Base-by-base conservation (phyloP, 2,113 vertebrate genomes). In the Neomonachus schauinslandi region DNA sequence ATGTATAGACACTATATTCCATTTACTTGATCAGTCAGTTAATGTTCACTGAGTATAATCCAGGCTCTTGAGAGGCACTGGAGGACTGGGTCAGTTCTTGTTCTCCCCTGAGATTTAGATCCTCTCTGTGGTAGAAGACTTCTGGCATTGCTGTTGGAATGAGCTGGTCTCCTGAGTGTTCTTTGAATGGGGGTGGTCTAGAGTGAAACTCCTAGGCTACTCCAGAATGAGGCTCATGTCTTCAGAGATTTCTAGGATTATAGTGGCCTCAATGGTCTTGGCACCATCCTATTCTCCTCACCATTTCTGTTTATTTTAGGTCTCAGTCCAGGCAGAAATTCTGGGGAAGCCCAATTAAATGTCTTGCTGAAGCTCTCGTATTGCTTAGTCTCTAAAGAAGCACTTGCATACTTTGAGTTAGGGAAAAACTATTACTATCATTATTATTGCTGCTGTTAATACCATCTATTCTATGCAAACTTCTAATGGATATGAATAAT, bases 401-500 rank as follows among this genome's bases (percentile, higher is more conserved):
- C 1, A 36, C 16, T 69, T 93, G 26, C 16, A 16, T 59, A 33
- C 26, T 85, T 28, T 82, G 53, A 93, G 15, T 81, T 55, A 67
- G 24, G 36, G 21, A 63, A 22, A 93, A 93, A 76, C 9, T 49
- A 53, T 31, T 46, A 51, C 31, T 69, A 63, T 36, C 39, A 51
- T 11, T 59, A 8, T 7, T 65, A 1, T 33, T 90, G 21, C 65
- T 90, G 15, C 36, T 89, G 51, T 24, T 72, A 63, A 89, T 76
- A 31, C 8, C 36, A 51, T 81, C 15, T 87, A 26, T 49, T 95
- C 57, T 59, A 24, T 88, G 46, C 2, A 24, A 96, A 26, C 1
- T 95, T 85, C 82, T 46, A 97, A 57, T 28, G 21, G 57, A 31
- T 82, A 5, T 87, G 33, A 80, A 79, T 96, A 83, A 92, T 80